Percentiles rank a stretch among this genome's conserved stretches.
Conservation (phyloP, 2,888 invertebrate genomes). For the Hypena proboscidalis region DNA sequence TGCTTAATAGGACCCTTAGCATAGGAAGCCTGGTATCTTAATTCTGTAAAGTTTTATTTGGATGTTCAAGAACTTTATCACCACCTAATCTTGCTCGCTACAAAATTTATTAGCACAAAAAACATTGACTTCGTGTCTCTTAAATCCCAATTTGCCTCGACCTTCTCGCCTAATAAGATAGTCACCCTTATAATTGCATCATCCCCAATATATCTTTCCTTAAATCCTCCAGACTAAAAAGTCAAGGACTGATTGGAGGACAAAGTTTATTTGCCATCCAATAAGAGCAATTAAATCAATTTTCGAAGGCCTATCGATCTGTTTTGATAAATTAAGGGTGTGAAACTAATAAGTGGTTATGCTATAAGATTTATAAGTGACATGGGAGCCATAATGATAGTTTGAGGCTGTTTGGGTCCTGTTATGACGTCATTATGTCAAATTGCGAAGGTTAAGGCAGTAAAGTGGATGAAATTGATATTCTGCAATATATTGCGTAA, state of each 20-base stretch:
- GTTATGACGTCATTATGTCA: not conserved
- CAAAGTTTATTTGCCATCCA: conserved; percentile 10
- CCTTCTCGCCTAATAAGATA: not conserved
- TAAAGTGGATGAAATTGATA: not conserved
- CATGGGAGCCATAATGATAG: not conserved
- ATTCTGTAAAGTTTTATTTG: too few relatives aligned
- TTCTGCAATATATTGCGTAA: too few relatives aligned
- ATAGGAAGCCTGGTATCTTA: too few relatives aligned
- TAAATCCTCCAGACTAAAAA: conserved; percentile 31
- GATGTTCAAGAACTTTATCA: too few relatives aligned
- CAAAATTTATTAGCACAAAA: too few relatives aligned
- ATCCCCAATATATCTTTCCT: conserved; percentile 32
- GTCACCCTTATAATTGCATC: conserved; percentile 15
- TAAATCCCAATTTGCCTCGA: too few relatives aligned
- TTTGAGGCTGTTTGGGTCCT: not conserved
- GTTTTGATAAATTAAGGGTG: conserved; percentile 3
- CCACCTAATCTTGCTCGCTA: too few relatives aligned
- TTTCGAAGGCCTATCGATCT: conserved; percentile 19
- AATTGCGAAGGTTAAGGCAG: not conserved
- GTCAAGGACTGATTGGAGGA: conserved; percentile 43
- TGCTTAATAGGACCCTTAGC: too few relatives aligned
- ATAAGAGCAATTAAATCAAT: conserved; percentile 19
- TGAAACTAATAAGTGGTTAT: conserved; percentile 2
- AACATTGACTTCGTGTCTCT: too few relatives aligned
- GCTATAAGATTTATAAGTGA: not conserved